phyloP scores from a whole-genome alignment of 2,888 invertebrate genomes.

The Clostera curtula region DNA sequence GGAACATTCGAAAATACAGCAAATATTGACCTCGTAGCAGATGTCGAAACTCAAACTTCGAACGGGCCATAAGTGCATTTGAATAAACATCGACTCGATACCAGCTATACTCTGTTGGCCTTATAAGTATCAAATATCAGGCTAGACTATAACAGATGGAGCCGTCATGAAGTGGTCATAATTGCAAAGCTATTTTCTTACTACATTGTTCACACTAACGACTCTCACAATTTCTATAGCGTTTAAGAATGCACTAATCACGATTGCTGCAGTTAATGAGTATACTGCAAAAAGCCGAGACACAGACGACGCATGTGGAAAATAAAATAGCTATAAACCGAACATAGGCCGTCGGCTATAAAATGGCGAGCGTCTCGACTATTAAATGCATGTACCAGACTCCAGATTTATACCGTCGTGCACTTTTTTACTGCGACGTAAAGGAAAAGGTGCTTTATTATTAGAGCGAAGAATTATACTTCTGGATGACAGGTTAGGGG shows the following conservation, averaged over 20 bases:
- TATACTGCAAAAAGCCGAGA: conserved; percentile 16
- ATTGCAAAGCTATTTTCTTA: conserved; percentile 21
- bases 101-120: conserved; percentile 63
- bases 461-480: conserved; percentile 29
- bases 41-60: conserved; percentile 66
- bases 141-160: conserved; percentile 38
- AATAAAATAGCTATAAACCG: conserved; percentile 32
- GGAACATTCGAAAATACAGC: conserved; percentile 51
- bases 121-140: conserved; percentile 59
- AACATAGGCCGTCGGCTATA: conserved; percentile 41
- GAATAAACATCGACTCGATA: conserved; percentile 68
- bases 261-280: conserved; percentile 13
- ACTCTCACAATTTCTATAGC: conserved; percentile 2
- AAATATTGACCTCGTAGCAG: conserved; percentile 72
- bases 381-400: conserved; percentile 43
- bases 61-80: conserved; percentile 65
- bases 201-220: conserved; percentile 11
- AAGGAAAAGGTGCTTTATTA: conserved; percentile 35
- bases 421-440: conserved; percentile 16
- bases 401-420: conserved; percentile 34
- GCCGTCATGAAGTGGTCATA: conserved; percentile 61
- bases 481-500: conserved; percentile 28
- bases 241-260: conserved; percentile 4
- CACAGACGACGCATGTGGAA: conserved; percentile 21
- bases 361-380: conserved; percentile 40